Evolutionary conservation across 1,140 invertebrate species (phyloP).

Genomic region (Pseudomyrmex flavicornis): DNA sequence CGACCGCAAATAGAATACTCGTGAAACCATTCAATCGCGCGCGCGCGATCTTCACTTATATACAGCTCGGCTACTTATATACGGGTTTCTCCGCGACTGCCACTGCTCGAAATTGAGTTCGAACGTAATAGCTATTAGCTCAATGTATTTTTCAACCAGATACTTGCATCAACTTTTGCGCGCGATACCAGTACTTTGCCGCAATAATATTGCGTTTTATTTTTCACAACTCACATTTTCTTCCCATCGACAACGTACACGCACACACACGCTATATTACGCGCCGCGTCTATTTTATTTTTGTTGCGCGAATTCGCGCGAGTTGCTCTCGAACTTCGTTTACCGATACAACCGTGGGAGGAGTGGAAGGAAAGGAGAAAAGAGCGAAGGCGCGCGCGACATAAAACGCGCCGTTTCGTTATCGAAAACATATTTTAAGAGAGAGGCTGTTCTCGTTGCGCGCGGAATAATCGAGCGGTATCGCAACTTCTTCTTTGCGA

Average conservation of each 20-base stretch:
- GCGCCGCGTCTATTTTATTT: not conserved
- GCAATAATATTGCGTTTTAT: not conserved
- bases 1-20: constrained; percentile 63
- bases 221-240: too few relatives aligned
- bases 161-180: not conserved
- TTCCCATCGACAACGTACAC: too few relatives aligned
- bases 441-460: not conserved
- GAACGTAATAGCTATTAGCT: not conserved
- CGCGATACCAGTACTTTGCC: too few relatives aligned
- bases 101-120: not conserved
- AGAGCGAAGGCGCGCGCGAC: not conserved
- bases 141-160: not conserved
- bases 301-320: not conserved
- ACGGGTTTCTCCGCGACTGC: too few relatives aligned
- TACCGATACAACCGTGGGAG: not conserved
- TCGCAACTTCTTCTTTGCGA: constrained; percentile 37
- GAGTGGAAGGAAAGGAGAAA: too few relatives aligned
- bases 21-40: constrained; percentile 44
- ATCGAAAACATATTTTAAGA: constrained; percentile 46
- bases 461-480: not conserved
- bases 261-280: not conserved
- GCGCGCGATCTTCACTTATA: not conserved
- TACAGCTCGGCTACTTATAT: not conserved
- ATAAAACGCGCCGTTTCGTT: constrained; percentile 41
- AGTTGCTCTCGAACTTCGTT: not conserved